Conservation (phyloP, 2,113 vertebrate genomes). For the Butorides virescens region DNA sequence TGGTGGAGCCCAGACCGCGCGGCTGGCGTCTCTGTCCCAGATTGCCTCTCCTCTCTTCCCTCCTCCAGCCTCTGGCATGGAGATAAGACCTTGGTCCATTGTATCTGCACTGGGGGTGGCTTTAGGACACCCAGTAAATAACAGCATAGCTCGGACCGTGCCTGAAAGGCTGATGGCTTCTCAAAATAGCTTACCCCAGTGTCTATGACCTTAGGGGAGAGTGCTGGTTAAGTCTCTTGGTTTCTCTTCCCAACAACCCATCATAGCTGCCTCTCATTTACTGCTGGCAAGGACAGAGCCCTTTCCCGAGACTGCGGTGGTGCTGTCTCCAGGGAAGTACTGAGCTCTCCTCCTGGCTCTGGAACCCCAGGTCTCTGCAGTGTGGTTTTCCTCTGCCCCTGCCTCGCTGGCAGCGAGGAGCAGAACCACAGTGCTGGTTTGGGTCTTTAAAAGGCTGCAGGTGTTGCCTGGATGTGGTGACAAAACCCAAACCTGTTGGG, state of each 20-base stretch:
- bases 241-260: background rate
- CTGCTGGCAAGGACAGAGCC: background rate
- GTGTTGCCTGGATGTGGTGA: background rate
- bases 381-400: fast-evolving
- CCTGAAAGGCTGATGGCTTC: background rate
- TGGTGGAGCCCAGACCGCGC: background rate
- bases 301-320: background rate
- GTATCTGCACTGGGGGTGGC: background rate
- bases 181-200: background rate
- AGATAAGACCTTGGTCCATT: constrained; percentile 6
- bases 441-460: background rate
- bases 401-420: fast-evolving
- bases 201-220: background rate
- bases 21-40: fast-evolving
- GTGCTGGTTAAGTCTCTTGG: background rate
- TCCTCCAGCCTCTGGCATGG: background rate
- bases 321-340: background rate
- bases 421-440: fast-evolving
- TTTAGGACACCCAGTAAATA: constrained; percentile 24
- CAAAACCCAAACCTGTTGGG: background rate
- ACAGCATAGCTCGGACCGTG: background rate
- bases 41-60: background rate
- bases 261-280: background rate
- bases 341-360: background rate
- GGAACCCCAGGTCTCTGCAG: fast-evolving